Evolutionary conservation across 2,113 vertebrate species (phyloP).

Genomic region (Alaudala cheleensis): DNA sequence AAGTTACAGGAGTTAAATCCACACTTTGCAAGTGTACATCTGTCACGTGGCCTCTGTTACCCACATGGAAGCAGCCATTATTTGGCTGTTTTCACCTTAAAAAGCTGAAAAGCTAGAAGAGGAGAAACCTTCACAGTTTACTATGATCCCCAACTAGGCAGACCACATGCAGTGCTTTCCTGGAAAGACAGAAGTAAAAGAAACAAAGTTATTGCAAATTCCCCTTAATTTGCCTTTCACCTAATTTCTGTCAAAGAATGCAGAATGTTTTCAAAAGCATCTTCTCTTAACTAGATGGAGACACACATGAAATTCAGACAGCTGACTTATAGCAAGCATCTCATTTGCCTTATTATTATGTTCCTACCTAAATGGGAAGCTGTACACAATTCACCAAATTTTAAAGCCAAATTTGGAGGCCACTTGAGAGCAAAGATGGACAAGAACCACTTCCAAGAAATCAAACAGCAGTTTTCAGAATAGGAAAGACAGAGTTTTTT

Average conservation of each 20-base stretch:
- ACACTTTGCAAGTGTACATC: not conserved
- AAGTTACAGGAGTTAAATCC: not conserved
- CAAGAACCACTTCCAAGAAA: not conserved
- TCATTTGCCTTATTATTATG: not conserved
- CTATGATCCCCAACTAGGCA: not conserved
- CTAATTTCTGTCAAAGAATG: not conserved
- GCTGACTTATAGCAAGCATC: not conserved
- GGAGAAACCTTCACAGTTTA: not conserved
- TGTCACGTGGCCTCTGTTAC: not conserved
- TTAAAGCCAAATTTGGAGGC: not conserved
- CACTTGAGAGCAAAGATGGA: not conserved
- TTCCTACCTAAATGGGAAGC: not conserved
- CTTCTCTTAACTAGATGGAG: not conserved
- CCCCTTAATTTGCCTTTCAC: not conserved
- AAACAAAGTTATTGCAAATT: not conserved
- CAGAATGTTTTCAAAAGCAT: not conserved
- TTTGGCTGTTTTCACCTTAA: not conserved
- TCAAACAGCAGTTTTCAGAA: not conserved
- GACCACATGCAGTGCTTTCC: not conserved
- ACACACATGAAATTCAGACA: not conserved
- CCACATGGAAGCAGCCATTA: not conserved
- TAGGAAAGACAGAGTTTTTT: not conserved
- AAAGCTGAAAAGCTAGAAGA: conserved; percentile 6
- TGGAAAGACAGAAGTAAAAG: not conserved
- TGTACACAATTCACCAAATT: not conserved